Evolutionary conservation across 2,888 invertebrate species (phyloP), one percentile per base, ranked within the genome.

Genomic region (Zaprionus bogoriensis): DNA sequence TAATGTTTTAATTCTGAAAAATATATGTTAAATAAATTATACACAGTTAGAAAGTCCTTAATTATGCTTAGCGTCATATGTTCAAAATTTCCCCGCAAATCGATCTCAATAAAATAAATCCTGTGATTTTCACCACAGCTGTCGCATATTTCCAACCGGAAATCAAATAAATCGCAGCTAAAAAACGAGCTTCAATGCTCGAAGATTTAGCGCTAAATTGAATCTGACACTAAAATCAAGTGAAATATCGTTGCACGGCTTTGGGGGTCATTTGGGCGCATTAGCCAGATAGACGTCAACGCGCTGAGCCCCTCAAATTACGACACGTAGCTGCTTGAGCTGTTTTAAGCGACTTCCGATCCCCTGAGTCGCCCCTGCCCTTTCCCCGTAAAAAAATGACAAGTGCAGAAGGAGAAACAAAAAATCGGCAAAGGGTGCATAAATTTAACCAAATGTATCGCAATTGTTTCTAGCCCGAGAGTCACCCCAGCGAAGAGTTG

Each of bases 381-480:
- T 12, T 14, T 32, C n/a, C 32, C 41, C 62, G 53, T 78, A 82
- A 81, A 83, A n/a, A 77, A 84, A 69, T 60, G 76, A 81, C 87
- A 83, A 83, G 84, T 81, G 81, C 64, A 63, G 9, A 17, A 32
- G 39, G 30, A 45, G 46, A 38, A 38, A 20, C 32, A 42, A 10
- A 20, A 17, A 6, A 28, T 23, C 46, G 36, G 52, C 69, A 86
- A 86, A 78, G 82, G 82, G 82, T 83, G 82, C 82, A 83, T 83
- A 83, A 83, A 83, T 83, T 83, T 77, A 69, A 77, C 74, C 47
- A 72, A 74, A 76, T 82, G 87, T 82, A 86, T 61, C 76, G 72
- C 86, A 83, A 83, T 86, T 86, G 86, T 80, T 82, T 86, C 77
- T 67, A 77, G 53, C 70, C n/a, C 71, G 60, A 55, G 67, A 70